Base-by-base conservation (phyloP, 2,797 vertebrate species). In the Rhinella marina region DNA sequence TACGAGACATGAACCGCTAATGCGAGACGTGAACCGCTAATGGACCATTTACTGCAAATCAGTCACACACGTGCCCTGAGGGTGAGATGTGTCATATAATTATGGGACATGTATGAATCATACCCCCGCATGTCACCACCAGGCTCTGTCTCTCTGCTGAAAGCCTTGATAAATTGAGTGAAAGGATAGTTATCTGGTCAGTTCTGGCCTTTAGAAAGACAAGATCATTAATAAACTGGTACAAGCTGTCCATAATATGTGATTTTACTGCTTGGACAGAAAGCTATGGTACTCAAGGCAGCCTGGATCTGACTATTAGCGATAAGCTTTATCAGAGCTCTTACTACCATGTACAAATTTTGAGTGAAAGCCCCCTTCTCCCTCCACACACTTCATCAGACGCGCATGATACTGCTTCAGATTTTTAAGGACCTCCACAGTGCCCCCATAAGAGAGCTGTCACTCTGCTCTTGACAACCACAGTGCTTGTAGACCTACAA, bases 1-100 rank as follows among this genome's bases (percentile, higher is more conserved):
- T 41, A 41, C 7, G 41, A 82, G 56, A 17, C 79, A 82, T 73
- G 54, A 57, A 76, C 80, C 70, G n/a, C 80, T 87, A 82, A 81
- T 81, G 64, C 32, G 32, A 82, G 54, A 17, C 79, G 75, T 75
- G 54, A 57, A 76, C 80, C 80, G n/a, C 80, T 87, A 82, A 81
- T 81, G 64, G 85, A 66, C 41, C 29, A 70, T 56, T 87, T 87
- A 81, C 80, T 87, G 57, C 77, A 82, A 64, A 76, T 79, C n/a
- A 59, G 52, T 86, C 64, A 57, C 57, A 57, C 57, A 41, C 25
- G 52, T 82, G 56, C n/a, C 86, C 57, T 2, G 57, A 12, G 86
- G 80, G 12, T 41, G 11, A 52, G 14, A 68, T 76, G 78, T 66
- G 77, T 76, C 68, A 50, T 82, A 29, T 14, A 73, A 76, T 64